A percentile compares a stretch with the other conserved stretches of the same genome.
phyloP scores from a whole-genome alignment of 1,140 invertebrate genomes.

The Drosophila athabasca region DNA sequence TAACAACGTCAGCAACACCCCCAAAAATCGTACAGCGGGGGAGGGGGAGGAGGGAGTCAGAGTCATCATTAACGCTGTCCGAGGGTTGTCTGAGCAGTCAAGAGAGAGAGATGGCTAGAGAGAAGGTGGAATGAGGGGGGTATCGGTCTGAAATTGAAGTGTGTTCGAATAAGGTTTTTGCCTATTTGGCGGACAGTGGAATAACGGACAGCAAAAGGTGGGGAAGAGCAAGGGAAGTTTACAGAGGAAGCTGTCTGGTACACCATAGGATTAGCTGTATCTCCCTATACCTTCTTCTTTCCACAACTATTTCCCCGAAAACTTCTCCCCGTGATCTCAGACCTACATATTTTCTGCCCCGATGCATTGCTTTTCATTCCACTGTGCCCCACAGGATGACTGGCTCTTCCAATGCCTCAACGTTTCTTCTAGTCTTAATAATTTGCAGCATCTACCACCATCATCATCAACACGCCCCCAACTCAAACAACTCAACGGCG shows the following conservation, averaged over 20 bases:
- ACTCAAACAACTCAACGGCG: slow-evolving; percentile 22
- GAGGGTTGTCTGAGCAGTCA: slow-evolving; percentile 60
- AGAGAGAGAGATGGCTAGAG: not conserved
- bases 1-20: slow-evolving; percentile 79
- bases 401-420: slow-evolving; percentile 7
- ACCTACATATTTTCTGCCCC: not conserved
- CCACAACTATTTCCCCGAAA: too few relatives aligned
- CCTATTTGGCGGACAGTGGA: slow-evolving; percentile 10
- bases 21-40: slow-evolving; percentile 28
- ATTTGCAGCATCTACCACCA: slow-evolving; percentile 62
- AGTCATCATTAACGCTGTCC: slow-evolving; percentile 72
- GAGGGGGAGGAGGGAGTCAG: not conserved
- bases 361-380: not conserved
- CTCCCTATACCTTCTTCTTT: too few relatives aligned
- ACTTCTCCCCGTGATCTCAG: too few relatives aligned
- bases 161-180: slow-evolving; percentile 8
- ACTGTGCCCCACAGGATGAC: slow-evolving; percentile 24
- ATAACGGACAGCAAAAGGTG: too few relatives aligned
- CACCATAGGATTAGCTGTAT: too few relatives aligned
- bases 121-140: not conserved
- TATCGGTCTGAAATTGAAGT: slow-evolving; percentile 18
- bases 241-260: too few relatives aligned
- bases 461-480: slow-evolving; percentile 72
- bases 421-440: slow-evolving; percentile 39
- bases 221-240: too few relatives aligned